A percentile compares a stretch with the other conserved stretches of the same genome.
Evolutionary conservation across 2,888 invertebrate genomes (phyloP).

Genomic region (Ormyrus labotus): DNA sequence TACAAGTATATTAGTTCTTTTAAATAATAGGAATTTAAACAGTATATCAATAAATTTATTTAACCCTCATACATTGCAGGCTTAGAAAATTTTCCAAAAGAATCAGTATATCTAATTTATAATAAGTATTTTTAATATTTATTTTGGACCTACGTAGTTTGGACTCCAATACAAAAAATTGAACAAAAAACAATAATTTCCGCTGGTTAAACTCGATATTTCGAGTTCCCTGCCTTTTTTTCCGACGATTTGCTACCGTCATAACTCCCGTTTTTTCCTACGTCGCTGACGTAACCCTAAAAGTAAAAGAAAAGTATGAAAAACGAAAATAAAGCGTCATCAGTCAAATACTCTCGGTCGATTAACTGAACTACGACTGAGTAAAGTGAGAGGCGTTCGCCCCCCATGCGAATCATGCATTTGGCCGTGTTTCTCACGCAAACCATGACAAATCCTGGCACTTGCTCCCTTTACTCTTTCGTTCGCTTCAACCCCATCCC

Average conservation of each 20-base stretch:
- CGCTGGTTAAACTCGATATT: slow-evolving; percentile 13
- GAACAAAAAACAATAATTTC: neutral
- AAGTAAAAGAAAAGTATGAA: neutral
- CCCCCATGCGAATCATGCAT: slow-evolving; percentile 33
- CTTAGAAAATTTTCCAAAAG: too few relatives aligned
- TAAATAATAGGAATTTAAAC: too few relatives aligned
- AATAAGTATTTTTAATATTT: too few relatives aligned
- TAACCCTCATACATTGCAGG: too few relatives aligned
- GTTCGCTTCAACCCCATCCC: slow-evolving; percentile 37
- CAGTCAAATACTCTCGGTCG: slow-evolving; percentile 53
- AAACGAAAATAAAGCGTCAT: slow-evolving; percentile 45
- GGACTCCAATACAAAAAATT: too few relatives aligned
- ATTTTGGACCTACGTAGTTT: too few relatives aligned
- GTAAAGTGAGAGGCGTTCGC: slow-evolving; percentile 28
- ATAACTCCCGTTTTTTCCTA: neutral
- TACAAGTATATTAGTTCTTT: too few relatives aligned
- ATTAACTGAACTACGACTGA: slow-evolving; percentile 38
- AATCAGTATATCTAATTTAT: too few relatives aligned
- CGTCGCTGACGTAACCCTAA: neutral
- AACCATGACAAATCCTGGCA: slow-evolving; percentile 59
- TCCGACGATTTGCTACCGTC: slow-evolving; percentile 13
- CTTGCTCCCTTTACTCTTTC: slow-evolving; percentile 45
- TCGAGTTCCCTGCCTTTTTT: slow-evolving; percentile 5
- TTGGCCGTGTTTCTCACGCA: slow-evolving; percentile 53
- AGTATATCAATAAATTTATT: too few relatives aligned